These are phyloP conservation scores for Lycophotia porphyrea DNA, from an alignment of 2,888 invertebrate species.

Conservation along the genomic window DNA sequence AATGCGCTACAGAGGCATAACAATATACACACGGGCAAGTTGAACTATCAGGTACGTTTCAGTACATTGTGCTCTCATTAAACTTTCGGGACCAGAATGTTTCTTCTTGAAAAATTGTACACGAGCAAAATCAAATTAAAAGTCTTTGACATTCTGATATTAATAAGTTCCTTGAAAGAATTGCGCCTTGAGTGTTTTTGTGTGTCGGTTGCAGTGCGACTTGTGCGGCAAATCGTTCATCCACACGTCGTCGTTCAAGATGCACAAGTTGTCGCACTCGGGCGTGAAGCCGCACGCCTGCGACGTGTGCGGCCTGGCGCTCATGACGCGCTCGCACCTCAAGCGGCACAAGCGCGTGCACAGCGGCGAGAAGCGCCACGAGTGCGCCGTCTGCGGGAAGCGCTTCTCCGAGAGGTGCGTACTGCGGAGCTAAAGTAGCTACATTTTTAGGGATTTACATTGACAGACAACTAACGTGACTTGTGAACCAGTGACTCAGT, in stretches of 20 bases:
- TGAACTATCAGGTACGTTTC: slow-evolving; percentile 87
- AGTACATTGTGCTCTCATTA: neutral
- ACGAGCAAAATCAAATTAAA: neutral
- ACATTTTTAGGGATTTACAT: no score
- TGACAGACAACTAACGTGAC: no score
- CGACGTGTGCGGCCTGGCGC: slow-evolving; percentile 90
- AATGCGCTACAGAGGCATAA: slow-evolving; percentile 91
- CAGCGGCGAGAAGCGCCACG: slow-evolving; percentile 91
- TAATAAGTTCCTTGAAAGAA: neutral
- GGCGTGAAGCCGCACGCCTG: slow-evolving; percentile 91
- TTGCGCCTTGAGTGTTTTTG: neutral
- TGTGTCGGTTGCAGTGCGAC: slow-evolving; percentile 86
- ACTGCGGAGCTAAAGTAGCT: no score
- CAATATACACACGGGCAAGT: slow-evolving; percentile 91
- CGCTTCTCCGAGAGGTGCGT: slow-evolving; percentile 90
- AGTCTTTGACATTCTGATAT: neutral
- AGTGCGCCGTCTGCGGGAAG: slow-evolving; percentile 90
- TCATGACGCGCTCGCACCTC: slow-evolving; percentile 92
- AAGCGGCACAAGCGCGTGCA: slow-evolving; percentile 92
- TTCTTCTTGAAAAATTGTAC: neutral
- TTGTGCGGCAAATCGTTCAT: slow-evolving; percentile 92
- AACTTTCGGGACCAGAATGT: neutral
- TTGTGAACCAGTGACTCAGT: no score
- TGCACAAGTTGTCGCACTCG: slow-evolving; percentile 92
- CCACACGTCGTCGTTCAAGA: slow-evolving; percentile 93